Evolutionary conservation across 2,113 vertebrate species (phyloP).

Genomic region (Echinops telfairi): DNA sequence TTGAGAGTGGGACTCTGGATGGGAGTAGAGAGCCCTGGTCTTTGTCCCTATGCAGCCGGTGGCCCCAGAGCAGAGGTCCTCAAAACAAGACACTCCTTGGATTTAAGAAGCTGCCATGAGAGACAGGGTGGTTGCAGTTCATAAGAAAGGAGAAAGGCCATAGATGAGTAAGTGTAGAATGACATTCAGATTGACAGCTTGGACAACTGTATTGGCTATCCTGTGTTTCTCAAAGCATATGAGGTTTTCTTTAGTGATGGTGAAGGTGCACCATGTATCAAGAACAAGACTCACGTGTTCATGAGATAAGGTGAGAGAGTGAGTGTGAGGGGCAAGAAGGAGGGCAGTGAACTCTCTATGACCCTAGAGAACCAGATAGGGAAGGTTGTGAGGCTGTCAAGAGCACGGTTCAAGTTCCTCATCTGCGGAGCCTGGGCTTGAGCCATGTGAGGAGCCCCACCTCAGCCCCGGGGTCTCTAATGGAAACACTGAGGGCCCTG

Average conservation of each 20-base stretch:
- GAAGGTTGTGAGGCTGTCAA: no score
- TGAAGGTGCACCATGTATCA: background rate
- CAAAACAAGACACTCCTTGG: background rate
- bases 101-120: background rate
- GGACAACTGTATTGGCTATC: background rate
- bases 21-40: no score
- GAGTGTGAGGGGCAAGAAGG: background rate
- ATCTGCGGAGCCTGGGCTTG: fast-evolving
- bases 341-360: background rate
- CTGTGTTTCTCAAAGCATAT: background rate
- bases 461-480: background rate
- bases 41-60: no score
- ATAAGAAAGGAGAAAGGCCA: background rate
- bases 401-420: background rate
- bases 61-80: no score
- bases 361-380: background rate
- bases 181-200: background rate
- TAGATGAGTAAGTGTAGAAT: background rate
- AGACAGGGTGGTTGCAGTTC: background rate
- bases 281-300: fast-evolving
- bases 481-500: background rate
- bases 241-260: background rate
- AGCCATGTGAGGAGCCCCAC: no score
- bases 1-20: no score
- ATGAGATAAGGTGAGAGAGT: background rate